A percentile compares a stretch with the other conserved stretches of the same genome.
Conservation (phyloP, 2,797 vertebrate species). For the Orestias chungarensis region DNA sequence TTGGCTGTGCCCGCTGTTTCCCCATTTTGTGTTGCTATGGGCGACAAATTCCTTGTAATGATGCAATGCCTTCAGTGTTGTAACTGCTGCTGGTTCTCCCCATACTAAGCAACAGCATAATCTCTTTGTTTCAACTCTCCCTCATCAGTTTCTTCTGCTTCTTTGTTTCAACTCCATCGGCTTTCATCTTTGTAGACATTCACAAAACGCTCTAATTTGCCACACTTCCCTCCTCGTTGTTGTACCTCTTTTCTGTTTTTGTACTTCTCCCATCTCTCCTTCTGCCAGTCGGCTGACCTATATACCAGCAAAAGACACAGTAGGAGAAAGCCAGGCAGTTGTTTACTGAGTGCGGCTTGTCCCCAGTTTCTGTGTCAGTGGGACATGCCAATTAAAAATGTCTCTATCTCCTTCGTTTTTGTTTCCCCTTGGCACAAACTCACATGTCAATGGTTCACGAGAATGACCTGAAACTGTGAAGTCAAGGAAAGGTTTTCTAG, state of each 20-base stretch:
- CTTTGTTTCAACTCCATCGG: constrained; percentile 59
- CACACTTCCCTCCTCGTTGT: constrained; percentile 8
- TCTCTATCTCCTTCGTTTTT: constrained; percentile 28
- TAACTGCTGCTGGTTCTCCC: constrained; percentile 20
- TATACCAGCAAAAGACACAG: constrained; percentile 60
- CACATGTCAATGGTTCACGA: constrained; percentile 51
- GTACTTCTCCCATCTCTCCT: constrained; percentile 26
- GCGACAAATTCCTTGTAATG: constrained; percentile 63
- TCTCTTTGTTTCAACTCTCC: constrained; percentile 64
- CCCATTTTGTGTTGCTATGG: constrained; percentile 65
- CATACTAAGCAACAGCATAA: constrained; percentile 26
- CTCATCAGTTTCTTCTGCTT: constrained; percentile 45
- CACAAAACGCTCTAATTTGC: constrained; percentile 31
- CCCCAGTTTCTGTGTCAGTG: constrained; percentile 81
- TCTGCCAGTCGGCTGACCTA: constrained; percentile 70
- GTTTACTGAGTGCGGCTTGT: constrained; percentile 58
- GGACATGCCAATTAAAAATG: constrained; percentile 65
- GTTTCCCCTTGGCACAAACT: constrained; percentile 27
- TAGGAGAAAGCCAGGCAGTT: constrained; percentile 49
- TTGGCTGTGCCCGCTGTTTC: constrained; percentile 42
- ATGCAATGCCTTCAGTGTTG: constrained; percentile 59
- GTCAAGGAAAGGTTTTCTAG: not conserved
- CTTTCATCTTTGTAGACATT: constrained; percentile 58
- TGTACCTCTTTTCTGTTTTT: constrained; percentile 14
- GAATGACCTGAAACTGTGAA: constrained; percentile 38